Percentiles rank a stretch among this genome's conserved stretches.
These are phyloP conservation scores for Corvus cornix DNA, from an alignment of 2,113 vertebrate genomes.

Conservation along the genomic window DNA sequence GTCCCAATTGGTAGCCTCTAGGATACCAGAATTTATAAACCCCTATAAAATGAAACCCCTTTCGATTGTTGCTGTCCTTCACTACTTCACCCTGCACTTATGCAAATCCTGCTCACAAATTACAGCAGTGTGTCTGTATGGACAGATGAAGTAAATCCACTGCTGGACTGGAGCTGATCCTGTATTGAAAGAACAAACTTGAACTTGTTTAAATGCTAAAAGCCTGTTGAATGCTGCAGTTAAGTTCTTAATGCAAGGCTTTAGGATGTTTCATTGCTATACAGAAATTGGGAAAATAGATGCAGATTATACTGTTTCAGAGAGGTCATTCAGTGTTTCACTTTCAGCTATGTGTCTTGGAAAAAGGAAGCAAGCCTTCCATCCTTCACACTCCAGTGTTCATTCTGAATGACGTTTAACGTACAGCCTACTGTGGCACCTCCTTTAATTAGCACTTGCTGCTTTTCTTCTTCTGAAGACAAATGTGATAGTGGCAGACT, in stretches of 20 bases:
- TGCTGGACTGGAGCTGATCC: background rate
- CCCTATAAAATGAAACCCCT: background rate
- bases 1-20: background rate
- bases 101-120: background rate
- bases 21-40: background rate
- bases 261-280: background rate
- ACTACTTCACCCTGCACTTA: background rate
- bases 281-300: background rate
- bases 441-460: conserved; percentile 30
- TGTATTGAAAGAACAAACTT: background rate
- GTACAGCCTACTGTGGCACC: background rate
- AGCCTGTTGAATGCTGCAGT: background rate
- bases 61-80: background rate
- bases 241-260: background rate
- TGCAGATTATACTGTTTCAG: background rate
- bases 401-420: background rate
- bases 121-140: accelerated
- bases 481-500: conserved; percentile 1
- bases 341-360: background rate
- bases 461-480: background rate
- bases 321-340: background rate
- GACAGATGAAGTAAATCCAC: background rate
- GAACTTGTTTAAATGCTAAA: background rate
- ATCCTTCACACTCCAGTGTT: conserved; percentile 3
- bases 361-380: conserved; percentile 9